Percentiles rank a stretch among this genome's conserved stretches.
Conservation (phyloP, 1,140 invertebrate genomes). For the Drosophila gunungcola region DNA sequence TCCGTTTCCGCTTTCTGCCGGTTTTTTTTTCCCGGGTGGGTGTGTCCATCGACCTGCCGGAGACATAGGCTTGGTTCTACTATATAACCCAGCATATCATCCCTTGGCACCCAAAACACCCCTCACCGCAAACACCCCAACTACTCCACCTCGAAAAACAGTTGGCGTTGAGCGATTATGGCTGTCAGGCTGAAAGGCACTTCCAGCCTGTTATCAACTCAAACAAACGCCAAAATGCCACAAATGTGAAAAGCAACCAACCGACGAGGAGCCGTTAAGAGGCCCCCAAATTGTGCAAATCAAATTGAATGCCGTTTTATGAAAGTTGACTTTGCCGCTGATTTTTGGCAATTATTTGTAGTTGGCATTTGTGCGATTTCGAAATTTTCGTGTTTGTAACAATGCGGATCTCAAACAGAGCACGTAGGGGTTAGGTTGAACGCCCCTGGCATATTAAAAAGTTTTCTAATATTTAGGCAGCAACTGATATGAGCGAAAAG, state of each 20-base stretch:
- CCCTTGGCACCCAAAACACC: constrained; percentile 28
- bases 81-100: constrained; percentile 1
- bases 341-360: constrained; percentile 63
- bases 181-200: constrained; percentile 72
- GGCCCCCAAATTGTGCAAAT: constrained; percentile 63
- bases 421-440: constrained; percentile 57
- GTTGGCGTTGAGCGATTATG: constrained; percentile 72
- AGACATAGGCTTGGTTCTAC: constrained; percentile 49
- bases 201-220: constrained; percentile 62
- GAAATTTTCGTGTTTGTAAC: constrained; percentile 56
- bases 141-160: constrained; percentile 1
- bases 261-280: constrained; percentile 21
- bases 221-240: constrained; percentile 48
- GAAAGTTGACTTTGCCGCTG: constrained; percentile 66
- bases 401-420: constrained; percentile 50
- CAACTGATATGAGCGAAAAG: constrained; percentile 13
- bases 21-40: constrained; percentile 44
- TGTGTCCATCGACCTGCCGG: constrained; percentile 67
- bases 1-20: constrained; percentile 63
- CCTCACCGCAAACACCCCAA: constrained; percentile 23
- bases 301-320: constrained; percentile 69
- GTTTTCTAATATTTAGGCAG: constrained; percentile 56
- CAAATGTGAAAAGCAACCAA: constrained; percentile 32
- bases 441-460: constrained; percentile 65
- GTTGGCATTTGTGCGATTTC: constrained; percentile 68